A percentile compares a stretch with the other conserved stretches of the same genome.
These are phyloP conservation scores for Holcopasites calliopsidis DNA, from an alignment of 1,140 invertebrate species.

Conservation along the genomic window DNA sequence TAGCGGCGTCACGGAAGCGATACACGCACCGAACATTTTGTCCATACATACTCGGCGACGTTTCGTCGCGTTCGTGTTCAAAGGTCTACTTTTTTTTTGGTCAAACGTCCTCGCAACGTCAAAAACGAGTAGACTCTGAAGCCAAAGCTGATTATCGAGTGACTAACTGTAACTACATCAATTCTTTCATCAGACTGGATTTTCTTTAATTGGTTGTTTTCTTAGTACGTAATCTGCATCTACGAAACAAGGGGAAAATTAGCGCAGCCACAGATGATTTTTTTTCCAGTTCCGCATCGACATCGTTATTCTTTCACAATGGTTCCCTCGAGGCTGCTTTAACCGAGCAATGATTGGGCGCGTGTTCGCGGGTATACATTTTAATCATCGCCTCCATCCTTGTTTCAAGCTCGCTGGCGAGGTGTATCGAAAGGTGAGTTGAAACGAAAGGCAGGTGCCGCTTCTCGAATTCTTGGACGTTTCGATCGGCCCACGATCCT, in stretches of 20 bases:
- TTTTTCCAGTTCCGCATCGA: background rate
- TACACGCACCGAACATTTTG: background rate
- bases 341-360: slow-evolving; percentile 6
- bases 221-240: too few species aligned
- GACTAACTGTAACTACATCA: too few species aligned
- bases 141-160: too few species aligned
- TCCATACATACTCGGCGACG: too few species aligned
- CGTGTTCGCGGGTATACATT: slow-evolving; percentile 18
- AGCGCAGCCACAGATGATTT: background rate
- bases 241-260: background rate
- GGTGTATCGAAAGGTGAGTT: background rate
- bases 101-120: too few species aligned
- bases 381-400: slow-evolving; percentile 34
- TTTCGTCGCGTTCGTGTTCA: too few species aligned
- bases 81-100: too few species aligned
- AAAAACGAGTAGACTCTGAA: too few species aligned
- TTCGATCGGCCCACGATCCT: slow-evolving; percentile 18
- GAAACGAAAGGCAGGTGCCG: slow-evolving; percentile 19
- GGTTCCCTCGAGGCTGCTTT: slow-evolving; percentile 13
- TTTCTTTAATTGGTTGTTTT: too few species aligned
- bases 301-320: background rate
- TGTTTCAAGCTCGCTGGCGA: background rate
- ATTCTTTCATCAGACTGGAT: too few species aligned
- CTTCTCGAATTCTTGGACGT: background rate
- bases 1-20: slow-evolving; percentile 19